Evolutionary conservation across 2,888 invertebrate genomes (phyloP), one percentile per base, ranked within the genome.

Genomic region (Diloba caeruleocephala): DNA sequence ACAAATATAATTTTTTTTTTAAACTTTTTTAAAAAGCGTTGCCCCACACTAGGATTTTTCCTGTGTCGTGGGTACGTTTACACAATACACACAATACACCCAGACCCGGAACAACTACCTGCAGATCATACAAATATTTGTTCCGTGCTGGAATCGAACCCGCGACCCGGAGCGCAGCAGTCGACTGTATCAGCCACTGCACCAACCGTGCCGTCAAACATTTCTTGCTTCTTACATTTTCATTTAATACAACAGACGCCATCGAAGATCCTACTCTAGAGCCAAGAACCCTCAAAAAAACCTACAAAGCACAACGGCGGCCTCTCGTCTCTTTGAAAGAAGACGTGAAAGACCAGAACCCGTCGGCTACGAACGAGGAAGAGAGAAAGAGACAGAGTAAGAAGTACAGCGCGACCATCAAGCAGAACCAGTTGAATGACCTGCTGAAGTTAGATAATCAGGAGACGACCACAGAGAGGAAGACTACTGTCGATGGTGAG

Each of bases 381-480:
- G 90, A 92, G 57, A 86, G 80, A 25, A 91, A 89, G 66, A 81
- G 92, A 62, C 92, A 92, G 57, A 92, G 92, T 72, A 93, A 93
- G 79, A 93, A 92, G 67, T 93, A 88, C 79, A 92, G 91, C 63
- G 67, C 90, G 5, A 87, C 82, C 46, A 89, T 92, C 63, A 91
- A 87, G 25, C 90, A 90, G 76, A 92, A 90, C 59, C 88, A 90
- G 60, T 64, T 92, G 4, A 87, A 89, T 25, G 88, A 90, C 14
- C 71, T 85, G n/a, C 61, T 90, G 36, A 88, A 82, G 39, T 61
- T 66, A 29, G 79, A 76, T 52, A 73, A 75, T 2, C 81, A 79
- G 44, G 85, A 84, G 33, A 74, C 78, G 0, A 89, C 88, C 1
- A 88, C 88, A 1, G 87, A 88, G 46, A 77, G 62, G 32, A 80